Conservation (phyloP, 2,113 vertebrate genomes). For the Halichoeres trimaculatus region DNA sequence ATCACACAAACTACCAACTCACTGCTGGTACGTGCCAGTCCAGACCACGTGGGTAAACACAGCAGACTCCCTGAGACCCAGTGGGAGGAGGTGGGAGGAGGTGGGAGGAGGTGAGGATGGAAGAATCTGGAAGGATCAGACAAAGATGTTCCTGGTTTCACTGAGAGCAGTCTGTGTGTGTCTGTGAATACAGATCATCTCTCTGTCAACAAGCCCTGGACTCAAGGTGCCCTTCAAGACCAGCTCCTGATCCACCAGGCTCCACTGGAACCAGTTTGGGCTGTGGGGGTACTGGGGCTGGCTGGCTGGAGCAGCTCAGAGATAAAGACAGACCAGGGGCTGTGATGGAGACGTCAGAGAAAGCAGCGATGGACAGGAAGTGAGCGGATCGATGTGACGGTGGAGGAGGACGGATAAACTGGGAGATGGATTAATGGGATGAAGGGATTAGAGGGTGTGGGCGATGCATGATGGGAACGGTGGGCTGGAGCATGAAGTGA, state of each 20-base stretch:
- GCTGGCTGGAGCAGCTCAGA: conserved; percentile 17
- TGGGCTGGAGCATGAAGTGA: conserved; percentile 51
- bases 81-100: conserved; percentile 4
- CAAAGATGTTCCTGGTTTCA: conserved; percentile 12
- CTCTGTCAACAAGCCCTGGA: conserved; percentile 41
- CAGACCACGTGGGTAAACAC: conserved; percentile 58
- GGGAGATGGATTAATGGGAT: conserved; percentile 46
- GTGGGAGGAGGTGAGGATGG: conserved; percentile 4
- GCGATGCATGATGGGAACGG: conserved; percentile 37
- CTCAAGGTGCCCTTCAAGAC: conserved; percentile 69
- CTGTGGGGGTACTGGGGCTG: conserved; percentile 38
- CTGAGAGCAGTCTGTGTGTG: conserved; percentile 40
- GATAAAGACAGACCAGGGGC: neutral
- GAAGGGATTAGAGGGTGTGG: conserved; percentile 55
- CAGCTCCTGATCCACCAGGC: conserved; percentile 37
- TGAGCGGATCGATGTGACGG: conserved; percentile 7
- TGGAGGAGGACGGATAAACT: conserved; percentile 41
- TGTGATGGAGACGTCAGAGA: neutral
- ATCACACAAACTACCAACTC: conserved; percentile 32
- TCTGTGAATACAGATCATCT: no score
- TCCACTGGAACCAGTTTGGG: conserved; percentile 42
- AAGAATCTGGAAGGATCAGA: conserved; percentile 7
- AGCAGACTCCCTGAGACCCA: conserved; percentile 39
- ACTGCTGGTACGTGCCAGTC: conserved; percentile 41
- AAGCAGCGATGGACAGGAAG: neutral